phyloP scores from a whole-genome alignment of 1,140 invertebrate genomes.

The Acromyrmex heyeri region DNA sequence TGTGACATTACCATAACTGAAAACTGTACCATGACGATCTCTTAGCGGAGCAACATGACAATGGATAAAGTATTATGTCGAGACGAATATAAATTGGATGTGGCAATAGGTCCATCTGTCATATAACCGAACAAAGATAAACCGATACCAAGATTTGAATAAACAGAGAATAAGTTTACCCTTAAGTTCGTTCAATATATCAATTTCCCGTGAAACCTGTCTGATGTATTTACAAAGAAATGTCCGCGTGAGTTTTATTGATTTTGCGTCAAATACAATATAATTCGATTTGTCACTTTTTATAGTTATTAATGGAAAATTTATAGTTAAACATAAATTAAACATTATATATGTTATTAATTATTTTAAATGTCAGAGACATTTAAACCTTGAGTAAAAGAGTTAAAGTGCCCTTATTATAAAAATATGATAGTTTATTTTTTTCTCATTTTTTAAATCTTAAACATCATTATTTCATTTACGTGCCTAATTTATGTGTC shows the following conservation, averaged over 20 bases:
- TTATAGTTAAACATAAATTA: background rate
- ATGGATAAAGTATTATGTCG: slow-evolving; percentile 50
- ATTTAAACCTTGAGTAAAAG: background rate
- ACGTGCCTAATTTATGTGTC: background rate
- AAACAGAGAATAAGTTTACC: slow-evolving; percentile 42
- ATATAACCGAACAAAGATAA: slow-evolving; percentile 45
- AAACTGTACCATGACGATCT: slow-evolving; percentile 40
- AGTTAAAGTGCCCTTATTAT: background rate
- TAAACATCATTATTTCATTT: background rate
- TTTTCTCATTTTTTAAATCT: background rate
- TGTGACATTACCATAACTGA: slow-evolving; percentile 46
- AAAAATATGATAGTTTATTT: background rate
- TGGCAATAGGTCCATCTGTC: slow-evolving; percentile 48
- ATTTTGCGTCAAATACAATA: background rate
- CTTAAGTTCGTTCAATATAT: slow-evolving; percentile 36
- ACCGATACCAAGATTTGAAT: slow-evolving; percentile 49
- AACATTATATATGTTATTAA: background rate
- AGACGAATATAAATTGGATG: slow-evolving; percentile 46
- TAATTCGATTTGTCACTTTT: background rate
- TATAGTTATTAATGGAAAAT: slow-evolving; percentile 1
- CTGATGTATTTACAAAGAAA: background rate
- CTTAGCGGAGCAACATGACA: slow-evolving; percentile 42
- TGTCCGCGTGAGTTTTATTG: background rate
- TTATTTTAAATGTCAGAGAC: background rate
- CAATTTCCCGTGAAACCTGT: slow-evolving; percentile 35